Base-by-base conservation (phyloP, 1,140 invertebrate genomes). In the Aphis craccivora region DNA sequence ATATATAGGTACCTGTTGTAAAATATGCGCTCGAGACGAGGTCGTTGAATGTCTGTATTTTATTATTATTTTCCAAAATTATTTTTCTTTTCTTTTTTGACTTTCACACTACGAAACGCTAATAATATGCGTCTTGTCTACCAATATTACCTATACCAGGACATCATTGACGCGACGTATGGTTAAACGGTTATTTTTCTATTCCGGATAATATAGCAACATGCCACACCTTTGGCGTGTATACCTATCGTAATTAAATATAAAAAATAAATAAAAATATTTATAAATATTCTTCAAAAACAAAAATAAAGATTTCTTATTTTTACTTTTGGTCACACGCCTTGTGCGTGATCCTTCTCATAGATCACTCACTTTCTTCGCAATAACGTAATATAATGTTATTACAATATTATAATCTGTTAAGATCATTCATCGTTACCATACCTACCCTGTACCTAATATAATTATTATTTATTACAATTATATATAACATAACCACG, bases 91-190 rank as follows among this genome's bases (percentile, higher is more conserved):
- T 89, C 23, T 14, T 45, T 91, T 81, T 81, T 23, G 40, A 43
- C 90, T 91, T 91, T 91, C 90, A 81, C 90, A 48, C 40, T 22
- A 45, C 35, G 35, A 53, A 76, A 89, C 87, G 48, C n/a, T 91
- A 20, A 43, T 91, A 20, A 43, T 20, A n/a, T 18, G n/a, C 60
- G 9, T 25, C 83, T 84, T 76, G n/a, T n/a, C n/a, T n/a, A n/a
- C 60, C 60, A n/a, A 76, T 76, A 76, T 18, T 67, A 67, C 25
- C 60, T 35, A 76, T 76, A 76, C n/a, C 35, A 40, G 40, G 14
- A 6, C 25, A 76, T 43, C 90, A 25, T 43, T 35, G 25, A 25
- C 90, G 30, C 90, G 20, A n/a, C 91, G 76, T 84, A 48, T 20
- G 91, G 48, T 51, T 84, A 84, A 84, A 92, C 81, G 91, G 7